Evolutionary conservation across 2,888 invertebrate genomes (phyloP).

Genomic region (Drosophila planitibia): DNA sequence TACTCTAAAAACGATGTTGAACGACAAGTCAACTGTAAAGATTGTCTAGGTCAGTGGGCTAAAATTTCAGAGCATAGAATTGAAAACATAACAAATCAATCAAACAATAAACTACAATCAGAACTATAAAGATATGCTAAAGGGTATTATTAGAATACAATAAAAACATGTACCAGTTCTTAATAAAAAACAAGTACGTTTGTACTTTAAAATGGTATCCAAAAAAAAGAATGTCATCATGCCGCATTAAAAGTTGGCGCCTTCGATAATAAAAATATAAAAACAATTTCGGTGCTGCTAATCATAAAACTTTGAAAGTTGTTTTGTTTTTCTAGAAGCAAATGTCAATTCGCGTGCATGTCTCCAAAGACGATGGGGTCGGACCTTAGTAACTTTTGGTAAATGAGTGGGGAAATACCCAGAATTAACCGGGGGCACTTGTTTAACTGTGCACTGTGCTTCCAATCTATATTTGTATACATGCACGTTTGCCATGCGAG

Average conservation of each 20-base stretch:
- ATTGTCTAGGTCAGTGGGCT: conserved; percentile 13
- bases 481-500: neutral
- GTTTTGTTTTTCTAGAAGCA: conserved; percentile 1
- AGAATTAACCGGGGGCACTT: conserved; percentile 35
- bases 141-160: neutral
- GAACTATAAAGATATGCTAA: neutral
- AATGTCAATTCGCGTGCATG: conserved; percentile 8
- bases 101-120: neutral
- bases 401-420: conserved; percentile 52
- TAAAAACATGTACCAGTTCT: neutral
- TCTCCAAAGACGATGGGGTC: conserved; percentile 30
- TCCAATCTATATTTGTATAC: neutral
- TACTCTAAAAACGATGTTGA: neutral
- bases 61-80: neutral
- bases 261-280: neutral
- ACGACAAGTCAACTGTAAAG: neutral
- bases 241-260: neutral
- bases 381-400: conserved; percentile 16
- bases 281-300: neutral
- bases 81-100: neutral
- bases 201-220: neutral
- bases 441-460: conserved; percentile 16
- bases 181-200: neutral
- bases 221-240: neutral
- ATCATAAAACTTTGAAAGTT: neutral